Percentiles rank a stretch among this genome's conserved stretches.
phyloP scores from a whole-genome alignment of 2,888 invertebrate genomes.

The Ectemnius cavifrons region DNA sequence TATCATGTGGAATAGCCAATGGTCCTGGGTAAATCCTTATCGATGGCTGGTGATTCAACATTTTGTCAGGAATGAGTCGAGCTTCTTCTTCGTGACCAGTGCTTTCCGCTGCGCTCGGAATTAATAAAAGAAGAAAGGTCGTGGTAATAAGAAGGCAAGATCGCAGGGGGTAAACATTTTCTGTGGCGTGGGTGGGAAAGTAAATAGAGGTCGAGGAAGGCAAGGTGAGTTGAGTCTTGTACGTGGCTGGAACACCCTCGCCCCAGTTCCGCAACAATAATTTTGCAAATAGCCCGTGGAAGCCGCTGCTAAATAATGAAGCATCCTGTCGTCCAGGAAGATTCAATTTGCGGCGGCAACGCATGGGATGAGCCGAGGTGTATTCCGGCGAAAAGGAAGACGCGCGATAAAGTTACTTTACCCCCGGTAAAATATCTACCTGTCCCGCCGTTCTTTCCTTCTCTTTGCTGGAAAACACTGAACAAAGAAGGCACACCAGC shows the following conservation, averaged over 20 bases:
- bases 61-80: not conserved
- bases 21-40: too few species aligned
- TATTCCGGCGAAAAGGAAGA: conserved; percentile 44
- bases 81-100: not conserved
- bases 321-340: conserved; percentile 66
- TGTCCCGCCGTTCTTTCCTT: conserved; percentile 6
- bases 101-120: not conserved
- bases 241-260: conserved; percentile 51
- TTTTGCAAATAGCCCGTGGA: conserved; percentile 72
- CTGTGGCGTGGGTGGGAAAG: conserved; percentile 64
- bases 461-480: conserved; percentile 18
- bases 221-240: conserved; percentile 59
- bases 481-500: not conserved
- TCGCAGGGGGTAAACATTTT: conserved; percentile 54
- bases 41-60: not conserved
- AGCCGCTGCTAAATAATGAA: conserved; percentile 73
- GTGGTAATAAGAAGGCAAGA: conserved; percentile 38
- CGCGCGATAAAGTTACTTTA: conserved; percentile 42
- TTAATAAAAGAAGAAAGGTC: conserved; percentile 18
- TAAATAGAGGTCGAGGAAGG: conserved; percentile 60
- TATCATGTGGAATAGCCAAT: not conserved
- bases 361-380: conserved; percentile 53
- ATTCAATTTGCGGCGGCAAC: conserved; percentile 70
- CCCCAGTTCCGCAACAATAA: conserved; percentile 72
- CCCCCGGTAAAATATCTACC: conserved; percentile 34